These are phyloP conservation scores for Himalopsyche tibetana DNA, from an alignment of 2,888 invertebrate genomes.

Conservation along the genomic window DNA sequence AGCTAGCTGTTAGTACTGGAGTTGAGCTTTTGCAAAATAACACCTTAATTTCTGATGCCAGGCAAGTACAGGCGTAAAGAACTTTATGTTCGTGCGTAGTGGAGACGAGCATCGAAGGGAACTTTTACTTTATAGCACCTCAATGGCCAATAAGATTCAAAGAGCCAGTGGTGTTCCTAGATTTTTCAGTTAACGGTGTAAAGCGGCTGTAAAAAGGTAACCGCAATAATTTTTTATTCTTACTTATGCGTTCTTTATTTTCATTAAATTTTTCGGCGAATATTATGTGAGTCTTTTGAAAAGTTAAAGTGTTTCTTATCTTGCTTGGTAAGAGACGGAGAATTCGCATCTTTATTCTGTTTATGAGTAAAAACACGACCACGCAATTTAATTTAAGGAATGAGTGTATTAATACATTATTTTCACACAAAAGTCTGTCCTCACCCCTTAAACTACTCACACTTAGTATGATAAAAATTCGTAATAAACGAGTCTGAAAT, in stretches of 20 bases:
- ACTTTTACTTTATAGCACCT: slow-evolving; percentile 59
- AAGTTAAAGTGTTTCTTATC: slow-evolving; percentile 13
- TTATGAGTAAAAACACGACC: background rate
- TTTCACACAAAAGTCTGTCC: too few relatives aligned
- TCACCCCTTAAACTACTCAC: too few relatives aligned
- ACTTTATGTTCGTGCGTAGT: slow-evolving; percentile 54
- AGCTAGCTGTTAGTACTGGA: slow-evolving; percentile 29
- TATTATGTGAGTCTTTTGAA: background rate
- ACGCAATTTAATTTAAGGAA: too few relatives aligned
- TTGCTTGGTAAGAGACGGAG: background rate
- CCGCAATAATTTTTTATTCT: slow-evolving; percentile 40
- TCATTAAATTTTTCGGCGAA: slow-evolving; percentile 25
- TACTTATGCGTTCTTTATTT: slow-evolving; percentile 36
- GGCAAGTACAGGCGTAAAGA: slow-evolving; percentile 56
- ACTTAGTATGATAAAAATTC: too few relatives aligned
- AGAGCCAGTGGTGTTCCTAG: slow-evolving; percentile 41
- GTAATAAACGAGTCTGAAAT: too few relatives aligned
- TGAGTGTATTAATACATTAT: too few relatives aligned
- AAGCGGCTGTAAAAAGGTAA: slow-evolving; percentile 34
- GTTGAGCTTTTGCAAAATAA: slow-evolving; percentile 49
- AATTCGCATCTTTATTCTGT: background rate
- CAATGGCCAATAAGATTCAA: slow-evolving; percentile 58
- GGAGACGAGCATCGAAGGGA: slow-evolving; percentile 52
- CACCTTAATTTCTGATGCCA: slow-evolving; percentile 56
- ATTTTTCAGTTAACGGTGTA: slow-evolving; percentile 32